Evolutionary conservation across 53 echinoderm and acorn worm genomes (phyloP).

Genomic region (Zoroaster sp.): DNA sequence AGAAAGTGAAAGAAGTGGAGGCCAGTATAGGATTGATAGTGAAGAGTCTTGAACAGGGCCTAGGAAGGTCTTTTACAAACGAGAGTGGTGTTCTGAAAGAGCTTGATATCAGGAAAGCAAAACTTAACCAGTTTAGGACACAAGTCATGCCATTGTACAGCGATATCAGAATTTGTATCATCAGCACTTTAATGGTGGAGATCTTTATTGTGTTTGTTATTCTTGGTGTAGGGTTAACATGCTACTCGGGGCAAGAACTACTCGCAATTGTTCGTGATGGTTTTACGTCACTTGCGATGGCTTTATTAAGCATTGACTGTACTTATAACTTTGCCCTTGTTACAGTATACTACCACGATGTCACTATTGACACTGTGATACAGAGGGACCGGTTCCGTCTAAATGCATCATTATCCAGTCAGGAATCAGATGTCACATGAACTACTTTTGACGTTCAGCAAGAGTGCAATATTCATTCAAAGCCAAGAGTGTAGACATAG

Average conservation of each 20-base stretch:
- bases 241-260: conserved; percentile 3
- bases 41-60: not conserved
- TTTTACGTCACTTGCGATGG: conserved; percentile 49
- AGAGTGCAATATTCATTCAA: too few relatives aligned
- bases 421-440: conserved; percentile 1
- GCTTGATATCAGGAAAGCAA: not conserved
- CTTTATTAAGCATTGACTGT: conserved; percentile 47
- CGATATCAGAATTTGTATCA: conserved; percentile 66
- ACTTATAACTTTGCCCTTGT: conserved; percentile 54
- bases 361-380: conserved; percentile 53
- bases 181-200: conserved; percentile 45
- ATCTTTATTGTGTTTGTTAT: not conserved
- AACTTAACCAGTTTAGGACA: not conserved
- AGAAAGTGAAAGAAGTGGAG: conserved; percentile 27
- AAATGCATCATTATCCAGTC: not conserved
- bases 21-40: conserved; percentile 22
- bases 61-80: not conserved
- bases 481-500: too few relatives aligned
- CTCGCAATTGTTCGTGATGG: conserved; percentile 28
- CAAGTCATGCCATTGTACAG: conserved; percentile 47
- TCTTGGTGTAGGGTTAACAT: not conserved
- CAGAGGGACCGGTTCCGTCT: conserved; percentile 50
- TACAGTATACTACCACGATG: conserved; percentile 48
- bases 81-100: not conserved
- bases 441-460: too few relatives aligned